Evolutionary conservation across 2,113 vertebrate species (phyloP).

Genomic region (Anseranas semipalmata): DNA sequence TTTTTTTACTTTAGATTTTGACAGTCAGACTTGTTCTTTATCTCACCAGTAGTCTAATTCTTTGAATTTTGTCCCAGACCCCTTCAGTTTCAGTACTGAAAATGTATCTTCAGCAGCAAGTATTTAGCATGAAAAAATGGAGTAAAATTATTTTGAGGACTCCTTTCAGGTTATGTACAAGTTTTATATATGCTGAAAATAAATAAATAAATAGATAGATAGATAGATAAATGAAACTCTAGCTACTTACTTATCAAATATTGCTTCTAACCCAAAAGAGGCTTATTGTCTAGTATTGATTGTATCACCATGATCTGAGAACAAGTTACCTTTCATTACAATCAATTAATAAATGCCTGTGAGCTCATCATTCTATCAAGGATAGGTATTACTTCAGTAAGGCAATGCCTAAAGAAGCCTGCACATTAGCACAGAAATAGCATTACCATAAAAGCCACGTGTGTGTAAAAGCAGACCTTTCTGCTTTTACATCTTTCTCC

Average conservation of each 20-base stretch:
- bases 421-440: neutral
- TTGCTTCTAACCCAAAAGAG: neutral
- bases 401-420: neutral
- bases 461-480: neutral
- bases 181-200: neutral
- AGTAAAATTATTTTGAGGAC: neutral
- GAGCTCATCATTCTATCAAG: neutral
- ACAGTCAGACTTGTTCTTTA: neutral
- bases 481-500: no score
- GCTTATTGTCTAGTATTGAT: neutral
- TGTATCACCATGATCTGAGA: neutral
- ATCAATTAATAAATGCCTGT: neutral
- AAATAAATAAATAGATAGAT: no score
- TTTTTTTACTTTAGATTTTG: neutral
- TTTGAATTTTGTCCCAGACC: neutral
- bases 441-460: accelerated
- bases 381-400: neutral
- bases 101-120: neutral
- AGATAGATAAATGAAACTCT: no score
- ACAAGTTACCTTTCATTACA: neutral
- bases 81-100: neutral
- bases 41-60: neutral
- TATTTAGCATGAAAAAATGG: neutral
- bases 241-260: neutral
- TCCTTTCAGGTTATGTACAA: neutral